Conservation (phyloP, 2,888 invertebrate genomes). For the Meteorus cinctellus region DNA sequence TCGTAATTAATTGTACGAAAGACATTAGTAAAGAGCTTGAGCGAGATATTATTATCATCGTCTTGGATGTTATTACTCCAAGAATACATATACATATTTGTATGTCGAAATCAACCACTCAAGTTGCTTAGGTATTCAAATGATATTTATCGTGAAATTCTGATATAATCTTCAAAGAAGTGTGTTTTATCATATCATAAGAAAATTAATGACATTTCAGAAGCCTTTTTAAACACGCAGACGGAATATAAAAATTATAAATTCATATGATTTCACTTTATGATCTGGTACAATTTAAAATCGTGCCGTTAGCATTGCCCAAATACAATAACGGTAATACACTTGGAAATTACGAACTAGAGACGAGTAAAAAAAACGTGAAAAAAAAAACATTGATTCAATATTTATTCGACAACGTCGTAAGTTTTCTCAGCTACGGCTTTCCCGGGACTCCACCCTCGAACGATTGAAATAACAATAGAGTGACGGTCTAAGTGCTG, state of each 20-base stretch:
- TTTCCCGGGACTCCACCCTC: constrained; percentile 34
- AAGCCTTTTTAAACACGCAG: too few species aligned
- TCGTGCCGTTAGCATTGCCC: neutral
- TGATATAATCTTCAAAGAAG: too few species aligned
- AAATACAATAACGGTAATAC: neutral
- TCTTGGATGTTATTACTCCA: neutral
- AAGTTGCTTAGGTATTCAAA: neutral
- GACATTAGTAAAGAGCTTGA: constrained; percentile 48
- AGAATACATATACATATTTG: neutral
- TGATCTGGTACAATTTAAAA: too few species aligned
- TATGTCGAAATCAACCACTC: neutral
- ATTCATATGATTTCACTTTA: too few species aligned
- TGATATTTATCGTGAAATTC: neutral
- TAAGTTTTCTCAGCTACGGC: constrained; percentile 21
- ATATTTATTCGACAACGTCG: constrained; percentile 33
- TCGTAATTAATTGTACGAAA: constrained; percentile 58
- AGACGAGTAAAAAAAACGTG: neutral
- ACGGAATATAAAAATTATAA: too few species aligned
- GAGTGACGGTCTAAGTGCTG: constrained; percentile 30
- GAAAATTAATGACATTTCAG: too few species aligned
- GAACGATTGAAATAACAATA: constrained; percentile 49
- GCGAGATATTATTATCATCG: constrained; percentile 36
- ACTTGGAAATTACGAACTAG: neutral
- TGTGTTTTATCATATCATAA: too few species aligned
- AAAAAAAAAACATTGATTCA: constrained; percentile 31